Evolutionary conservation across 2,888 invertebrate genomes (phyloP), one percentile per base, ranked within the genome.

Genomic region (Pseudolycoriella hygida): DNA sequence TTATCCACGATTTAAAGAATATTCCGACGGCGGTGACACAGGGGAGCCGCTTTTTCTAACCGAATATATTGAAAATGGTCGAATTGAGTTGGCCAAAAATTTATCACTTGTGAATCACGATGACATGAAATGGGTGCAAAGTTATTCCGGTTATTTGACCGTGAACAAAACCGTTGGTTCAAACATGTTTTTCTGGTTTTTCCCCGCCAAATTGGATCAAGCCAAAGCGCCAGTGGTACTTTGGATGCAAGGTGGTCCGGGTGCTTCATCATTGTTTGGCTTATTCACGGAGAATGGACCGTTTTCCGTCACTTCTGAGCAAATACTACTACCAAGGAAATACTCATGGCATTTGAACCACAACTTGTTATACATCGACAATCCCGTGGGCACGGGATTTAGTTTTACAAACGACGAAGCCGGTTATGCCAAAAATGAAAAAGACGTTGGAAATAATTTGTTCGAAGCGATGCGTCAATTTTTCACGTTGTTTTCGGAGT

Each of bases 101-200:
- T 58, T 67, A 31, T 70, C 74, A 1, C 57, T 71, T 12, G 77
- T 78, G 0, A 66, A 69, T 20, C 45, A 45, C 40, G 72, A 72
- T 37, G 74, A 75, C 43, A 67, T 70, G 60, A 69, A 67, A 30
- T 25, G 25, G 25, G 66, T 80, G 18, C 70, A 68, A 51, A 84
- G 84, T 55, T 83, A 80, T 56, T 71, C 84, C n/a, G 84, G 86
- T 10, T 90, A 77, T 58, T 69, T 92, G 45, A 92, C 89, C 0
- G 89, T 92, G 1, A 78, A 90, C 59, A 74, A 79, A 53, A 62
- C 69, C 1, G 78, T 69, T 55, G 74, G 82, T 53, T 86, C 88
- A 0, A 88, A 90, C 57, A 71, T 85, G 64, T 92, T 89, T 66
- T 88, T 92, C 63, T 92, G 90, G 90, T 90, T 83, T 58, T 89